Evolutionary conservation across 1,140 invertebrate genomes (phyloP), one percentile per base, ranked within the genome.

Genomic region (Ceratina calcarata): DNA sequence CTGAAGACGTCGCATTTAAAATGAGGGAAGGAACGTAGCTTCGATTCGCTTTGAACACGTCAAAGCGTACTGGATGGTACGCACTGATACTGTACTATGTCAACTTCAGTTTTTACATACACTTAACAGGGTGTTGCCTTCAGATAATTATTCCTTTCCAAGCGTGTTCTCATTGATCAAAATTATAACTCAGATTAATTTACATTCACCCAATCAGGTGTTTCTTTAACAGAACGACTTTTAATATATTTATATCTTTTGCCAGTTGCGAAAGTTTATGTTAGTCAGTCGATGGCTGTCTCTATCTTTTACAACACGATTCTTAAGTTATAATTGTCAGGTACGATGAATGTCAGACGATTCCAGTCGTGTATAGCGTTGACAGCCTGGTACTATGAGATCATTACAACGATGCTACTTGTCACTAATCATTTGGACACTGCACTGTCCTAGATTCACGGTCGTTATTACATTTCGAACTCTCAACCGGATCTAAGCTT

Each of bases 151-250:
- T 49, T n/a, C 22, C 64, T 67, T 69, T 49, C 37, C 62, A 37
- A 64, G 24, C 67, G 37, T 71, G 61, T 68, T 72, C 62, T 18
- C 69, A 75, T 85, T 75, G 73, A 81, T 78, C 61, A 70, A 27
- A 37, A 22, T 68, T 13, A 73, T 55, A n/a, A 55, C 12, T 66
- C 49, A 85, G 45, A 85, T 81, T 61, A 83, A 70, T 61, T 65
- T 22, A 22, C 45, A 45, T 69, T 57, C 27, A 37, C 12, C 53
- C 16, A 22, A 24, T 22, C 67, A 22, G 18, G 22, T 58, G n/a
- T 72, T 64, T 65, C 60, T 61, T 55, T 22, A n/a, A 7, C 18
- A 45, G 37, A 45, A 45, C 10, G 2, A 2, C 27, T 45, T 45
- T 45, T 45, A 45, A 7, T 45, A 45, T 32, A 32, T 1, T 32